A percentile compares a stretch with the other conserved stretches of the same genome.
Evolutionary conservation across 2,888 invertebrate genomes (phyloP).

Genomic region (Thereva nobilitata): DNA sequence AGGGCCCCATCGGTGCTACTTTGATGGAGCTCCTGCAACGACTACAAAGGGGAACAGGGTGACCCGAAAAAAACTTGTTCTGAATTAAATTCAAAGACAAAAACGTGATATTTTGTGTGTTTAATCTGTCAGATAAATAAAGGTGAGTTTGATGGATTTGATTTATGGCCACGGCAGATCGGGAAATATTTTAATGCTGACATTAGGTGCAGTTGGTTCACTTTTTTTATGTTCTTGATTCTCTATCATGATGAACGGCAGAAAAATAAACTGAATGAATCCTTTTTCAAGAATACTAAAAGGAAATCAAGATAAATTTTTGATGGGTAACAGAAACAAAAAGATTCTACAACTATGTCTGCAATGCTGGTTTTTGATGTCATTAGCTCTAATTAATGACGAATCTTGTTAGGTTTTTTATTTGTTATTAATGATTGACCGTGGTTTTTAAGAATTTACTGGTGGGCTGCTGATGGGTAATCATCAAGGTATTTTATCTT

Average conservation of each 20-base stretch:
- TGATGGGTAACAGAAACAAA: slow-evolving; percentile 8
- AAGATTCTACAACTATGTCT: slow-evolving; percentile 25
- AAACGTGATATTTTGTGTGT: slow-evolving; percentile 44
- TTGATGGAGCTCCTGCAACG: slow-evolving; percentile 28
- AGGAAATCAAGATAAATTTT: slow-evolving; percentile 29
- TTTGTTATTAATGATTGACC: slow-evolving; percentile 21
- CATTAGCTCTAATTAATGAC: slow-evolving; percentile 39
- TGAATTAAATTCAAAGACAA: slow-evolving; percentile 41
- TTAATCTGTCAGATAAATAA: slow-evolving; percentile 47
- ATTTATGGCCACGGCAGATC: slow-evolving; percentile 43
- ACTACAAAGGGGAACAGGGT: slow-evolving; percentile 20
- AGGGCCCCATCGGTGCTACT: slow-evolving; percentile 14
- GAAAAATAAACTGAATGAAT: background rate
- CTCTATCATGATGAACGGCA: background rate
- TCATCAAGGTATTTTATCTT: no score
- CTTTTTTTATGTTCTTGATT: slow-evolving; percentile 8
- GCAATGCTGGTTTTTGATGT: slow-evolving; percentile 37
- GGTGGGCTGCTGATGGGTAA: no score
- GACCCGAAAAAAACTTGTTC: slow-evolving; percentile 27
- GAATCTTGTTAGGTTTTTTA: slow-evolving; percentile 25
- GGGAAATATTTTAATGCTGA: slow-evolving; percentile 46
- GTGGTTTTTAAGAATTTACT: background rate
- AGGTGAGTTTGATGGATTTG: slow-evolving; percentile 46
- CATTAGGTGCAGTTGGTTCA: slow-evolving; percentile 42
- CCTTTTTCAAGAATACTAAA: slow-evolving; percentile 20